Conservation (phyloP, 2,113 vertebrate species). For the Archocentrus centrarchus region DNA sequence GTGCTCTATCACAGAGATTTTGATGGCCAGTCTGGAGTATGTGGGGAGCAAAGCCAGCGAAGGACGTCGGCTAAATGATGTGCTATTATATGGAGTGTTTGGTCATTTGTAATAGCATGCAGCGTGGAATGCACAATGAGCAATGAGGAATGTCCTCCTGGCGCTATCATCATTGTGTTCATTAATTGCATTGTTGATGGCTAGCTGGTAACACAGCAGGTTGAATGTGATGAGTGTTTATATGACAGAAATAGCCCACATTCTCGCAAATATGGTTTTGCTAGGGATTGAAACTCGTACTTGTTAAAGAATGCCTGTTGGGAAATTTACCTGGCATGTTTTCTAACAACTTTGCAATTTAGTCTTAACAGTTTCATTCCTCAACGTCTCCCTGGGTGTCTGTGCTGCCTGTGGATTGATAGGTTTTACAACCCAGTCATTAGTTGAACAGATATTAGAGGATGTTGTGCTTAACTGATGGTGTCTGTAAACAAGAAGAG, state of each 20-base stretch:
- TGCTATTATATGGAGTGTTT: slow-evolving; percentile 81
- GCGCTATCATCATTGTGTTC: slow-evolving; percentile 72
- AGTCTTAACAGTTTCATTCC: background rate
- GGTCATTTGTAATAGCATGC: slow-evolving; percentile 75
- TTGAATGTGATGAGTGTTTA: slow-evolving; percentile 59
- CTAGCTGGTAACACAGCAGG: slow-evolving; percentile 56
- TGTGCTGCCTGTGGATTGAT: slow-evolving; percentile 38
- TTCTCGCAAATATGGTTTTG: slow-evolving; percentile 10
- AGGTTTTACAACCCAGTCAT: slow-evolving; percentile 52
- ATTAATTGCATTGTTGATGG: slow-evolving; percentile 77
- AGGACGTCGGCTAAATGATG: slow-evolving; percentile 82
- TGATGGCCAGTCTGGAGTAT: slow-evolving; percentile 84
- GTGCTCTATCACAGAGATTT: slow-evolving; percentile 91
- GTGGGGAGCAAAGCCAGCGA: slow-evolving; percentile 82
- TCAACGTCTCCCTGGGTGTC: slow-evolving; percentile 19
- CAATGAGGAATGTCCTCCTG: slow-evolving; percentile 67
- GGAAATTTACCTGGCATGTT: slow-evolving; percentile 32
- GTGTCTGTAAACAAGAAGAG: slow-evolving; percentile 78
- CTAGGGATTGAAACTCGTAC: background rate
- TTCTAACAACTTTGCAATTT: slow-evolving; percentile 1
- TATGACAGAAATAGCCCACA: slow-evolving; percentile 36
- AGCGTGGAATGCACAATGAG: slow-evolving; percentile 70
- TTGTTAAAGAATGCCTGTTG: slow-evolving; percentile 20
- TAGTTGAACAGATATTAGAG: slow-evolving; percentile 67
- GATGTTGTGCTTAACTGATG: slow-evolving; percentile 71